phyloP scores from a whole-genome alignment of 1,140 invertebrate genomes.

The Euwallacea fornicatus region DNA sequence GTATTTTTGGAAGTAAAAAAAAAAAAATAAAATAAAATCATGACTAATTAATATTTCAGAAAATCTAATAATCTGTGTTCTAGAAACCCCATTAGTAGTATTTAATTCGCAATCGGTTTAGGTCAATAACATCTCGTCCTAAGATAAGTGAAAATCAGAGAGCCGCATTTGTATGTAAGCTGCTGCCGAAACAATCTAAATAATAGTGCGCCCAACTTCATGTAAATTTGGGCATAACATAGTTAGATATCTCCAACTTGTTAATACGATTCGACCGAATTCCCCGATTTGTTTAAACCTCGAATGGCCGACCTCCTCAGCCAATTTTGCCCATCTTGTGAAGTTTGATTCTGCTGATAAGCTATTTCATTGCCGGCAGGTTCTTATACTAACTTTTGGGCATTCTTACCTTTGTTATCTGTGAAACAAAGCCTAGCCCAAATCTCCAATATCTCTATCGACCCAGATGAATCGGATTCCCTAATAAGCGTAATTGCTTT shows the following conservation, averaged over 20 bases:
- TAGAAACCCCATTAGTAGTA: no score
- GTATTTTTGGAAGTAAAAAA: no score
- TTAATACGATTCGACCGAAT: slow-evolving; percentile 32
- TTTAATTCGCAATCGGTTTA: no score
- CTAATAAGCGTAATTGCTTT: slow-evolving; percentile 22
- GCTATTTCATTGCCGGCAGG: not conserved
- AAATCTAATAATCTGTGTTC: no score
- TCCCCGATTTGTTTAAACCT: slow-evolving; percentile 32
- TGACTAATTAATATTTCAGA: no score
- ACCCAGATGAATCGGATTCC: slow-evolving; percentile 14
- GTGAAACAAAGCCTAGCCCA: not conserved
- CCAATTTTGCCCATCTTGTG: slow-evolving; percentile 13
- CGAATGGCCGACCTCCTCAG: slow-evolving; percentile 22
- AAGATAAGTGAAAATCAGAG: slow-evolving; percentile 17
- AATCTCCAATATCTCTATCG: slow-evolving; percentile 16
- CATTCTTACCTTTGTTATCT: not conserved
- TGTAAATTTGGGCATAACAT: slow-evolving; percentile 30
- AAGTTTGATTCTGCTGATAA: slow-evolving; percentile 16
- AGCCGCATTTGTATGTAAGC: slow-evolving; percentile 31
- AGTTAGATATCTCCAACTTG: slow-evolving; percentile 33
- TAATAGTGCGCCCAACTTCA: slow-evolving; percentile 35
- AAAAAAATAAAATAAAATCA: no score
- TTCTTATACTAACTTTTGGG: not conserved
- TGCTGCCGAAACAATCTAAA: slow-evolving; percentile 32
- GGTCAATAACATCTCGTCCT: not conserved